Evolutionary conservation across 2,113 vertebrate genomes (phyloP).

Genomic region (Cavia aperea): DNA sequence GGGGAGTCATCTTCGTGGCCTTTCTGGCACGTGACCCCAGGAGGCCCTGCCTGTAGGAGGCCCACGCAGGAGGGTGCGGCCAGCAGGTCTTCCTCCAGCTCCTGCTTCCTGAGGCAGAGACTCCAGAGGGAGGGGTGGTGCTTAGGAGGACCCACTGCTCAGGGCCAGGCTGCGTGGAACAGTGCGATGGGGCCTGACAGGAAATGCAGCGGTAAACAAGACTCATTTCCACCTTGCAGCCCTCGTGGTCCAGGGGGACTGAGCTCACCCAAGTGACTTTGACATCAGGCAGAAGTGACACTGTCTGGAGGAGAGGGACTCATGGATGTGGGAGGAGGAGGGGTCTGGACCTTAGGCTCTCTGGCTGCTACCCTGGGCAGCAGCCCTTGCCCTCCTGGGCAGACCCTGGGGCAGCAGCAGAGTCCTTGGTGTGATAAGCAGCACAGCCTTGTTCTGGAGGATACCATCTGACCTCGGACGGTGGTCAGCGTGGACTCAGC

Average conservation of each 20-base stretch:
- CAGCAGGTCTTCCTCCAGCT: neutral
- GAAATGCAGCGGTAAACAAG: neutral
- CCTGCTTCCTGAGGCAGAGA: neutral
- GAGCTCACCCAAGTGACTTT: neutral
- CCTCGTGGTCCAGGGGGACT: neutral
- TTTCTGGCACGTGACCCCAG: neutral
- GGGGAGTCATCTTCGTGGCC: neutral
- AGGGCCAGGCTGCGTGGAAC: neutral
- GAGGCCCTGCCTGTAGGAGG: neutral
- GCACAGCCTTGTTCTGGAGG: accelerated
- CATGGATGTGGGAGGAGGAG: neutral
- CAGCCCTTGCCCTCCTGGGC: neutral
- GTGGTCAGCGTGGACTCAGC: neutral
- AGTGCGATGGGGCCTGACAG: neutral
- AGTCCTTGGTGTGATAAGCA: neutral
- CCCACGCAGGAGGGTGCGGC: neutral
- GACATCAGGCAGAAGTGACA: neutral
- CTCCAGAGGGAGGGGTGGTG: neutral
- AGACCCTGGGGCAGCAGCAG: neutral
- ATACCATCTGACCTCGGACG: neutral
- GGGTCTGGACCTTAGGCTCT: neutral
- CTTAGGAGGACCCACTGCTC: neutral
- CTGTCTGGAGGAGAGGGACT: neutral
- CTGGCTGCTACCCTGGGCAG: too few relatives aligned
- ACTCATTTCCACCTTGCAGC: neutral